phyloP scores from a whole-genome alignment of 2,113 vertebrate species.

The Apistogramma diplotaenia region DNA sequence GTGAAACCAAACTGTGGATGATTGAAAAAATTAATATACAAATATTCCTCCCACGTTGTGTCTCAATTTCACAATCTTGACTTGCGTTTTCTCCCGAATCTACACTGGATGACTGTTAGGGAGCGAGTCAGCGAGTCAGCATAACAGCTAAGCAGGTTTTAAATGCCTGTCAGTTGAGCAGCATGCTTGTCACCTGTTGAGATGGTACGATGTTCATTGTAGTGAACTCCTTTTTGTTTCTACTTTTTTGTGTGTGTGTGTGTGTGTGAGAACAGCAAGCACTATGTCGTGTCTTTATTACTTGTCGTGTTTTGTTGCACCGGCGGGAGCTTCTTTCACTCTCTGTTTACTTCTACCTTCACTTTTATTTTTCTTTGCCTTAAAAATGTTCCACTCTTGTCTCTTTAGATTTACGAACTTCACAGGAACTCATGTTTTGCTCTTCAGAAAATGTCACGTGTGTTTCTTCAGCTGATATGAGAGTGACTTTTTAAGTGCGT shows the following conservation, averaged over 20 bases:
- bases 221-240: background rate
- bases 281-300: background rate
- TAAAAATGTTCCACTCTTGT: background rate
- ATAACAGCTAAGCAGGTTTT: background rate
- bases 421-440: background rate
- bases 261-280: background rate
- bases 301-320: conserved; percentile 6
- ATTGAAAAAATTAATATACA: background rate
- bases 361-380: background rate
- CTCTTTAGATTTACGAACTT: background rate
- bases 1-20: background rate
- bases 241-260: background rate
- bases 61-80: background rate
- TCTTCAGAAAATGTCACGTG: background rate
- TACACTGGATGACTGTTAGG: background rate
- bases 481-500: background rate
- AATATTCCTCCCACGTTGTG: background rate
- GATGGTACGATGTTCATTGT: background rate
- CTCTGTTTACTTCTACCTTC: background rate
- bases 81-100: background rate
- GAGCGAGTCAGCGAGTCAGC: background rate
- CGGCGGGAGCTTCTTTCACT: background rate
- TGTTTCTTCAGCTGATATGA: background rate
- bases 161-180: conserved; percentile 5
- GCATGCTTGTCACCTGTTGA: conserved; percentile 1